Percentiles rank a stretch among this genome's conserved stretches.
phyloP scores from a whole-genome alignment of 2,113 vertebrate species.

The Marmota flaviventris region DNA sequence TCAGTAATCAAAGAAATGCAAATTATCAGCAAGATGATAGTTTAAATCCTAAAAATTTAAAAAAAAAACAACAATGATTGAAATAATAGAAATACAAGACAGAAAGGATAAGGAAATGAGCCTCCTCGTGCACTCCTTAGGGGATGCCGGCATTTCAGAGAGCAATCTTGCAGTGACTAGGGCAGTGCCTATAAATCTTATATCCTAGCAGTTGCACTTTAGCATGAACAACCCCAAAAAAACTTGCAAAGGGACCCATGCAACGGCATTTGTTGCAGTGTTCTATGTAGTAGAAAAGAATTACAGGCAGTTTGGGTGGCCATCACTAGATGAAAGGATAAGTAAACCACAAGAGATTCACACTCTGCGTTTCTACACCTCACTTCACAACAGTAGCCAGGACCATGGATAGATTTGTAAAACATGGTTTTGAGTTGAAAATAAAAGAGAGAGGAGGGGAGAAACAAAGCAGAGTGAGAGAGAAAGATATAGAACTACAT shows the following conservation, averaged over 20 bases:
- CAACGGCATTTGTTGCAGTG: background rate
- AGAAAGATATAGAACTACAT: background rate
- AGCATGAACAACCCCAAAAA: background rate
- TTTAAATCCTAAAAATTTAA: background rate
- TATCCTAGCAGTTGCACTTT: background rate
- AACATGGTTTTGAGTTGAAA: background rate
- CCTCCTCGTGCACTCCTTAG: background rate
- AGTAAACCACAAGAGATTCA: background rate
- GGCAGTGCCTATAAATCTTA: background rate
- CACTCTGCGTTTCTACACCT: background rate
- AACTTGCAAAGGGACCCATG: background rate
- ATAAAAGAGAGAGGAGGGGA: background rate
- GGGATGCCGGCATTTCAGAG: background rate
- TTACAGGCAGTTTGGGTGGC: background rate
- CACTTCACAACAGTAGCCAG: background rate
- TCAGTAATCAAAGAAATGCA: background rate
- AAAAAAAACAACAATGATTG: too few species aligned
- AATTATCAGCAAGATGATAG: background rate
- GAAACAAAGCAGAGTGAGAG: too few species aligned
- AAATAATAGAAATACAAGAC: background rate
- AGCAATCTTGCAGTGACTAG: background rate
- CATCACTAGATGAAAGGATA: background rate
- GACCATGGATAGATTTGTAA: background rate
- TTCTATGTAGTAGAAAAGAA: background rate
- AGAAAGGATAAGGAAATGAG: background rate